Conservation (phyloP, 2,797 vertebrate species). For the Rhabdophis nuchalis region DNA sequence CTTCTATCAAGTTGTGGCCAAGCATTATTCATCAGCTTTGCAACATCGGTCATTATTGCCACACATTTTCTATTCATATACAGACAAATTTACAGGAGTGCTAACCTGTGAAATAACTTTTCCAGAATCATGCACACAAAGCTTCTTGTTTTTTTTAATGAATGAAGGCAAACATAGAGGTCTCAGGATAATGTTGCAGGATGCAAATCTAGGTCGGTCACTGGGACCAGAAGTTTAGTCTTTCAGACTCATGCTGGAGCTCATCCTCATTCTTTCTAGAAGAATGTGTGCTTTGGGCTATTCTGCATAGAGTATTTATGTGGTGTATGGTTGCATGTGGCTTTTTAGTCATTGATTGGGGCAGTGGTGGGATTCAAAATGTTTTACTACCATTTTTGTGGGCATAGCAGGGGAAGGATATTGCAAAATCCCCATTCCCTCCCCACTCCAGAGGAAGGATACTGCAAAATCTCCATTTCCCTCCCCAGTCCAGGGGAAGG, state of each 20-base stretch:
- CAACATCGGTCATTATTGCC: background rate
- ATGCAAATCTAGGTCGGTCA: background rate
- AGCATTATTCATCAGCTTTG: background rate
- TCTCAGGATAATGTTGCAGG: background rate
- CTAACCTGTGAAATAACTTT: background rate
- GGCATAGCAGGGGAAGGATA: too few species aligned
- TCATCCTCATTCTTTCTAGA: background rate
- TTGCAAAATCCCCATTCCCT: too few species aligned
- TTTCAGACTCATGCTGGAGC: fast-evolving
- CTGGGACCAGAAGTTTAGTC: background rate
- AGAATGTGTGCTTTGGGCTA: background rate
- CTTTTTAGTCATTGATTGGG: background rate
- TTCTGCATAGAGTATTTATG: background rate
- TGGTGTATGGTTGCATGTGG: background rate
- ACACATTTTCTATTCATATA: background rate
- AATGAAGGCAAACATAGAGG: background rate
- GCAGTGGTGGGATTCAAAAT: too few species aligned
- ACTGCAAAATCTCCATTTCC: too few species aligned
- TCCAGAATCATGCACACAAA: background rate
- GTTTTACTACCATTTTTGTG: too few species aligned
- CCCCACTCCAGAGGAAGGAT: too few species aligned
- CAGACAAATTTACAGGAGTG: background rate
- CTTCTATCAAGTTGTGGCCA: background rate
- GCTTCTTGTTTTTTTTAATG: background rate
- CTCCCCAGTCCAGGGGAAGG: too few species aligned